A percentile compares a stretch with the other conserved stretches of the same genome.
These are phyloP conservation scores for Bombus soroeensis DNA, from an alignment of 1,140 invertebrate genomes.

Conservation along the genomic window DNA sequence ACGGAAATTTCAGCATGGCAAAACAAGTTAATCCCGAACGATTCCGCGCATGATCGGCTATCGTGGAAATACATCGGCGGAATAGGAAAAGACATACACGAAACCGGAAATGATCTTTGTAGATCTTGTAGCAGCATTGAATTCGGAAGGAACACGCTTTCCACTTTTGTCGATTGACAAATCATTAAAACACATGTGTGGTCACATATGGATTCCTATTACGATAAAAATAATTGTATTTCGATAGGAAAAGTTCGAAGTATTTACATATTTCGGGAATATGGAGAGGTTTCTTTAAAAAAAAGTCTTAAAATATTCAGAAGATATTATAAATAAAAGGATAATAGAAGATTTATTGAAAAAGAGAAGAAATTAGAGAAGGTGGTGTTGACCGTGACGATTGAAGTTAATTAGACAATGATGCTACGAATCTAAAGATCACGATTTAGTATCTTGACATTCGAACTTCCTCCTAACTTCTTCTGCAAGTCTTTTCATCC, in stretches of 20 bases:
- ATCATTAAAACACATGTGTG: not conserved
- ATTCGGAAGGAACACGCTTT: not conserved
- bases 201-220: too few relatives aligned
- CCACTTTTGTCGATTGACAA: not conserved
- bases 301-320: not conserved
- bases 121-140: too few relatives aligned
- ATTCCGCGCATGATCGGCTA: not conserved
- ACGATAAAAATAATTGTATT: too few relatives aligned
- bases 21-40: slow-evolving; percentile 20
- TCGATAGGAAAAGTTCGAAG: too few relatives aligned
- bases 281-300: not conserved
- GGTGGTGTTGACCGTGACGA: too few relatives aligned
- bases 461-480: not conserved
- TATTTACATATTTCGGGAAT: too few relatives aligned
- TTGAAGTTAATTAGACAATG: too few relatives aligned
- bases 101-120: not conserved
- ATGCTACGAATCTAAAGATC: not conserved
- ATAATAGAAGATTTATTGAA: not conserved
- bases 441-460: not conserved
- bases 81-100: not conserved
- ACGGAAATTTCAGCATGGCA: not conserved
- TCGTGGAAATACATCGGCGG: not conserved
- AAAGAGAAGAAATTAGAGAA: not conserved
- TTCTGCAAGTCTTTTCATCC: not conserved
- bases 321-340: not conserved